These are phyloP conservation scores for Esperia sulphurella DNA, from an alignment of 2,888 invertebrate species.

Conservation along the genomic window DNA sequence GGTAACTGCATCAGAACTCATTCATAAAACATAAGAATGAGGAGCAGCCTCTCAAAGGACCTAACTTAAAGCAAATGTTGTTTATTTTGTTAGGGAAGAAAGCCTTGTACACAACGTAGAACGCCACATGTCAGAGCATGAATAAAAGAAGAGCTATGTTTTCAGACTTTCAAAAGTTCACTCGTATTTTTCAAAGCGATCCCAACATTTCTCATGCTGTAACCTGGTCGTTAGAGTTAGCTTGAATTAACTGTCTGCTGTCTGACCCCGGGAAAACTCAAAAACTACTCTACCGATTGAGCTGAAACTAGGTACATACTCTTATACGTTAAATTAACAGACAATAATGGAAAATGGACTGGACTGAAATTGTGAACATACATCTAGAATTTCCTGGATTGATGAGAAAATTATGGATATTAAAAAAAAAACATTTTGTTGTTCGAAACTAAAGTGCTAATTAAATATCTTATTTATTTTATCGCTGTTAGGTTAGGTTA, in stretches of 20 bases:
- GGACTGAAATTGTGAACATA: no score
- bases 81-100: conserved; percentile 77
- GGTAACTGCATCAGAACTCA: conserved; percentile 64
- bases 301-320: no score
- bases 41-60: conserved; percentile 69
- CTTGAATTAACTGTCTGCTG: conserved; percentile 5
- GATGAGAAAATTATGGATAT: no score
- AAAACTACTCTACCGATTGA: no score
- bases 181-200: conserved; percentile 65
- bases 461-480: no score
- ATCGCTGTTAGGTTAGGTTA: no score
- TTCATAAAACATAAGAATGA: conserved; percentile 70
- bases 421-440: no score
- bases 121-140: conserved; percentile 76
- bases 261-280: no score
- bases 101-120: conserved; percentile 67
- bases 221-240: conserved; percentile 42
- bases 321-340: no score
- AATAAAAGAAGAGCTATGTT: conserved; percentile 76
- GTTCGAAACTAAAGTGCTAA: no score
- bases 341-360: no score
- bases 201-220: conserved; percentile 51
- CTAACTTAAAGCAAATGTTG: conserved; percentile 73
- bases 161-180: conserved; percentile 72
- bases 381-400: no score